Conservation (phyloP, 2,888 invertebrate species). For the Dilophus febrilis region DNA sequence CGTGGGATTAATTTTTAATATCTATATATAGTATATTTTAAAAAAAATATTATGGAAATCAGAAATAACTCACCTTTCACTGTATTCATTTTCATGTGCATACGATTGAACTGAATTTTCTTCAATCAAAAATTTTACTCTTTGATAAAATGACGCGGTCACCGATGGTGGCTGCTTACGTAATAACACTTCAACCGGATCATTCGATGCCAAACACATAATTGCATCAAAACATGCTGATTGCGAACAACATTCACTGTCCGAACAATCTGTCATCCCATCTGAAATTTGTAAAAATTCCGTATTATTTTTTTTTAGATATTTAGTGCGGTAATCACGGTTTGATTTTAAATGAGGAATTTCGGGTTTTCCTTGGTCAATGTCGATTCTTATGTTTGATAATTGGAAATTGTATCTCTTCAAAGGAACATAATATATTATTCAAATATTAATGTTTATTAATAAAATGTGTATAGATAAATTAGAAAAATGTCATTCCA, state of each 20-base stretch:
- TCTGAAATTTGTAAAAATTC: conserved; percentile 40
- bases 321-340: no score
- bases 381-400: no score
- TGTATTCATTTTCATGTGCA: conserved; percentile 93
- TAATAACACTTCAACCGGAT: conserved; percentile 89
- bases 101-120: conserved; percentile 98
- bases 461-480: no score
- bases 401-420: no score
- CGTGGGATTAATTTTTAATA: no score
- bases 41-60: conserved; percentile 14
- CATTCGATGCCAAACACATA: conserved; percentile 90
- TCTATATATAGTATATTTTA: no score
- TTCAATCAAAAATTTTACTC: conserved; percentile 95
- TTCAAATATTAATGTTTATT: no score
- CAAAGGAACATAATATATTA: no score
- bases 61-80: conserved; percentile 75
- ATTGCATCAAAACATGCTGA: conserved; percentile 75
- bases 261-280: conserved; percentile 95
- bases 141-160: conserved; percentile 92
- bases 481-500: no score
- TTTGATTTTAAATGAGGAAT: no score
- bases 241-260: conserved; percentile 93
- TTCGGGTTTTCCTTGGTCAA: no score
- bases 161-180: conserved; percentile 92
- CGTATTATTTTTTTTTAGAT: no score